A percentile compares a stretch with the other conserved stretches of the same genome.
phyloP scores from a whole-genome alignment of 2,888 invertebrate species.

The Xestia ashworthii region DNA sequence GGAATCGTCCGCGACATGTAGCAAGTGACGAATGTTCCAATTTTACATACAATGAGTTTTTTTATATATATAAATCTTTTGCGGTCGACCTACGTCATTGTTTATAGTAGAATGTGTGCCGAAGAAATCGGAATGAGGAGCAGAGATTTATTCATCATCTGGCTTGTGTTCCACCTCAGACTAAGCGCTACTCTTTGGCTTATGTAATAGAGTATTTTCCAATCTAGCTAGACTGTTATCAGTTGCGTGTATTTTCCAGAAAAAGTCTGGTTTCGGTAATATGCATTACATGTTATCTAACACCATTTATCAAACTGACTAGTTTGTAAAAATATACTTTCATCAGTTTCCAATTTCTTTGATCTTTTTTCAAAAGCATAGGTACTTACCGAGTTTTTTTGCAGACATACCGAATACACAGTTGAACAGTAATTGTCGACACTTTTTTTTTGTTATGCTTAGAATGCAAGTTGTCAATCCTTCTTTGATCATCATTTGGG shows the following conservation, averaged over 20 bases:
- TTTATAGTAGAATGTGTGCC: constrained; percentile 48
- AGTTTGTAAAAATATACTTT: background rate
- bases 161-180: constrained; percentile 45
- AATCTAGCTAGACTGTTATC: constrained; percentile 30
- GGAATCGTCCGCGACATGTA: constrained; percentile 29
- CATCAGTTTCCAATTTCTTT: background rate
- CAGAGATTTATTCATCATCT: constrained; percentile 44
- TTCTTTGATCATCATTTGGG: constrained; percentile 61
- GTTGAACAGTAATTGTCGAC: background rate
- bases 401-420: background rate
- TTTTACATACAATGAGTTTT: constrained; percentile 66
- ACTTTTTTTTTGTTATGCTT: background rate
- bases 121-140: constrained; percentile 44
- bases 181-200: constrained; percentile 22
- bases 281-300: constrained; percentile 16
- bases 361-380: background rate
- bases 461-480: background rate
- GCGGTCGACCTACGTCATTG: constrained; percentile 57
- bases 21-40: constrained; percentile 59
- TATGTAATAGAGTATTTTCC: constrained; percentile 46
- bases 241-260: constrained; percentile 19
- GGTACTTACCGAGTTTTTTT: background rate
- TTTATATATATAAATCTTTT: constrained; percentile 57
- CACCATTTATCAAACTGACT: background rate
- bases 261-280: constrained; percentile 20